Evolutionary conservation across 1,140 invertebrate genomes (phyloP).

Genomic region (Eubasilissa regina): DNA sequence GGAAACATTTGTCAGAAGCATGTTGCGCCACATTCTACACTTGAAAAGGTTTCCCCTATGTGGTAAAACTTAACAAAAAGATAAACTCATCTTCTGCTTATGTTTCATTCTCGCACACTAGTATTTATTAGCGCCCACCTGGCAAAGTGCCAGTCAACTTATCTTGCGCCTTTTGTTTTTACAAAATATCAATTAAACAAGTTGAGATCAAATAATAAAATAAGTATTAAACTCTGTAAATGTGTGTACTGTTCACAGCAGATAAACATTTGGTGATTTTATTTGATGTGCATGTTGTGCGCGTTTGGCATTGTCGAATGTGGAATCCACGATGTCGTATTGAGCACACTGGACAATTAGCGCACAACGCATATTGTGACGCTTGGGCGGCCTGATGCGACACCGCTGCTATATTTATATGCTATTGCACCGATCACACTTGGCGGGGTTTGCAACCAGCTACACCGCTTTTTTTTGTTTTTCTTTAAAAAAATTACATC

Average conservation of each 20-base stretch:
- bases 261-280: neutral
- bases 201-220: neutral
- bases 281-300: neutral
- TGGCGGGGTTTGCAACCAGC: neutral
- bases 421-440: slow-evolving; percentile 23
- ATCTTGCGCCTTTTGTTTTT: slow-evolving; percentile 3
- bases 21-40: neutral
- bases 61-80: neutral
- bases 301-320: neutral
- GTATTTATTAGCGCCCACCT: neutral
- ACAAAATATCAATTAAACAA: slow-evolving; percentile 20
- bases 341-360: neutral
- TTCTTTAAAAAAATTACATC: neutral
- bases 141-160: slow-evolving; percentile 7
- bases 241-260: too few species aligned
- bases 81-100: neutral
- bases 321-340: too few species aligned
- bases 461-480: neutral
- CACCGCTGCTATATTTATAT: slow-evolving; percentile 25
- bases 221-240: neutral
- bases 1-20: neutral
- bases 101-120: neutral
- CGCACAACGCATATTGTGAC: neutral
- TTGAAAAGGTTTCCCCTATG: slow-evolving; percentile 1
- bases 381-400: too few species aligned